Evolutionary conservation across 2,888 invertebrate species (phyloP).

Genomic region (Diachrysia chrysitis): DNA sequence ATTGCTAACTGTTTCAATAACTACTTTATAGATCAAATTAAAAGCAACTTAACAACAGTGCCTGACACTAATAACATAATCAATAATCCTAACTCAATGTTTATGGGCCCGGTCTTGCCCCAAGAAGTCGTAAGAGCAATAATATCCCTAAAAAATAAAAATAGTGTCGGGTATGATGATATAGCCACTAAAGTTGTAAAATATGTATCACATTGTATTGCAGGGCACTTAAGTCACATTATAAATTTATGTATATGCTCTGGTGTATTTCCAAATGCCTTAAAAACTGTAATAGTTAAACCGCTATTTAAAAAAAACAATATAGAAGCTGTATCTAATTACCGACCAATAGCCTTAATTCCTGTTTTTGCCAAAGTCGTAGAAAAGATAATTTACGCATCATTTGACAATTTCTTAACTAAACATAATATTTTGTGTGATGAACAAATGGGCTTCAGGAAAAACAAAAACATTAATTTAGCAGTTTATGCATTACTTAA

Average conservation of each 20-base stretch:
- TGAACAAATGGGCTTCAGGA: too few species aligned
- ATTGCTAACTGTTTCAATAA: constrained; percentile 9
- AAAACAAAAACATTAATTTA: not conserved
- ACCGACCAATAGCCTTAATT: not conserved
- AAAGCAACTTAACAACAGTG: not conserved
- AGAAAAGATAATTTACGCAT: not conserved
- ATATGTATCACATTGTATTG: not conserved
- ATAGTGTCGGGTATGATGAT: constrained; percentile 3
- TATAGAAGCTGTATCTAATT: not conserved
- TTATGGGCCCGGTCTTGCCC: not conserved
- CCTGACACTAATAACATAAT: not conserved
- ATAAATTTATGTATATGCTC: constrained; percentile 7
- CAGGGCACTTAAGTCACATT: constrained; percentile 2
- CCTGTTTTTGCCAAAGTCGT: not conserved
- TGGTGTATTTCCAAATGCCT: not conserved
- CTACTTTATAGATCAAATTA: not conserved
- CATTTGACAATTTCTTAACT: not conserved
- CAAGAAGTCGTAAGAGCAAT: not conserved
- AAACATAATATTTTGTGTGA: not conserved
- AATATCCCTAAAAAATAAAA: not conserved
- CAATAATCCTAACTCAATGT: not conserved
- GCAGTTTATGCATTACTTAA: not conserved
- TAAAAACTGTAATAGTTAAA: not conserved
- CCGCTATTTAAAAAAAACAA: not conserved
- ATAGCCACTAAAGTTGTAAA: not conserved